Base-by-base conservation (phyloP, 2,113 vertebrate genomes). In the Lepus europaeus region DNA sequence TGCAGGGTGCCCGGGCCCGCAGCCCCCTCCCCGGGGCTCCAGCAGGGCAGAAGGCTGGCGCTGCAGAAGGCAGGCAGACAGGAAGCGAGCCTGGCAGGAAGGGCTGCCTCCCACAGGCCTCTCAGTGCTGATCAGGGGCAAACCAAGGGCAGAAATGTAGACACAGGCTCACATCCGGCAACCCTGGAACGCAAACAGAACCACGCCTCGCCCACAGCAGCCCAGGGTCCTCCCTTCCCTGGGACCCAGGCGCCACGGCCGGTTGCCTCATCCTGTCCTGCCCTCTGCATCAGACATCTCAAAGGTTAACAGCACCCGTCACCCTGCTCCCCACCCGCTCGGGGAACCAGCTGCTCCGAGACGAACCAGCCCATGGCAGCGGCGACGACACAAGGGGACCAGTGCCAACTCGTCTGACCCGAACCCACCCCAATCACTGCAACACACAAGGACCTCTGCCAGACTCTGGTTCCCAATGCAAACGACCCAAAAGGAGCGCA, bases 181-280 rank as follows among this genome's bases (percentile, higher is more conserved):
- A 61, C 49, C 88, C 63, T 29, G 59, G 89, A 88, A 45, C 4
- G 9, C 77, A 95, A 96, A 95, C 90, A 95, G 2, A 1, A 13
- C 92, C 79, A 39, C 53, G 1, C 96, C 93, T 80, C 9, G 1
- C 76, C 81, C 6, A 9, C 14, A 3, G 5, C 61, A 51, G 95
- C 89, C 95, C 93, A 96, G 96, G 90, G 89, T 82, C 82, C 96
- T 93, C 81, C 87, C 68, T 81, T 45, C 76, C 51, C 74, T 5
- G 0, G 93, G 78, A 78, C 81, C 49, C 85, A 39, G 73, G 84
- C 49, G 51, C 96, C 90, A 76, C 84, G 10, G 25, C 69, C 8
- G 10, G 90, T 36, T 79, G 81, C 78, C 82, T 95, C 85, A 78
- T 84, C 61, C 91, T 14, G 39, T 74, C 90, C 90, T 78, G 13